phyloP scores from a whole-genome alignment of 2,113 vertebrate species.

The Ahaetulla prasina region DNA sequence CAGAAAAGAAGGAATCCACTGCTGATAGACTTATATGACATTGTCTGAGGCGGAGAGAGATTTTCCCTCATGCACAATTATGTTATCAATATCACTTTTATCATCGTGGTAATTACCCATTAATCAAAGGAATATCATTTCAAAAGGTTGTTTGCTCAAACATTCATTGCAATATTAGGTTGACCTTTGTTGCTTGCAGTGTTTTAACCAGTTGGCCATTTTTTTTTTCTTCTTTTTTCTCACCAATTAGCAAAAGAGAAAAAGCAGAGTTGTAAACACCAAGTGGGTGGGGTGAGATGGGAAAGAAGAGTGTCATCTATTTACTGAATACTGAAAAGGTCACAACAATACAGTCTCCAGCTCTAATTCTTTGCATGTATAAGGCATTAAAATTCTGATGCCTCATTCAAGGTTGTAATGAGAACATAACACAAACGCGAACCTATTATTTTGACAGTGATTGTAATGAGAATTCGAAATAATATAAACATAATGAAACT shows the following conservation, averaged over 20 bases:
- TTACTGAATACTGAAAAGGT: constrained; percentile 68
- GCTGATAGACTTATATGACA: neutral
- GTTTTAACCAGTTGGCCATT: constrained; percentile 5
- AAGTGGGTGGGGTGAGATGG: constrained; percentile 20
- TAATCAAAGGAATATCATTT: neutral
- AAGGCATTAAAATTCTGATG: constrained; percentile 59
- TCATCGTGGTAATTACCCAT: constrained; percentile 1
- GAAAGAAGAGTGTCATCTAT: constrained; percentile 25
- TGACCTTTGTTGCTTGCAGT: constrained; percentile 16
- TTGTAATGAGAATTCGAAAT: constrained; percentile 59
- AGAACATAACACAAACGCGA: constrained; percentile 56
- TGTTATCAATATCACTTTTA: neutral
- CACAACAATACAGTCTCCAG: constrained; percentile 36
- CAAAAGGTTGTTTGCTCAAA: neutral
- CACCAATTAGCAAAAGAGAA: constrained; percentile 30
- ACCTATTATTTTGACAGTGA: constrained; percentile 64
- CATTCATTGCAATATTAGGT: neutral
- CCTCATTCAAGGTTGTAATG: constrained; percentile 56
- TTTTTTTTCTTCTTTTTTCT: constrained; percentile 19
- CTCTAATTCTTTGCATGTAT: constrained; percentile 58
- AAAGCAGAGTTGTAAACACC: constrained; percentile 33
- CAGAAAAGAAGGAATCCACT: neutral
- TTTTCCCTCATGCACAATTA: neutral
- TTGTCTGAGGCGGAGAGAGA: neutral
- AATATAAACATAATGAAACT: constrained; percentile 53